Percentiles rank a stretch among this genome's conserved stretches.
Conservation (phyloP, 2,797 vertebrate species). For the Dallia pectoralis region DNA sequence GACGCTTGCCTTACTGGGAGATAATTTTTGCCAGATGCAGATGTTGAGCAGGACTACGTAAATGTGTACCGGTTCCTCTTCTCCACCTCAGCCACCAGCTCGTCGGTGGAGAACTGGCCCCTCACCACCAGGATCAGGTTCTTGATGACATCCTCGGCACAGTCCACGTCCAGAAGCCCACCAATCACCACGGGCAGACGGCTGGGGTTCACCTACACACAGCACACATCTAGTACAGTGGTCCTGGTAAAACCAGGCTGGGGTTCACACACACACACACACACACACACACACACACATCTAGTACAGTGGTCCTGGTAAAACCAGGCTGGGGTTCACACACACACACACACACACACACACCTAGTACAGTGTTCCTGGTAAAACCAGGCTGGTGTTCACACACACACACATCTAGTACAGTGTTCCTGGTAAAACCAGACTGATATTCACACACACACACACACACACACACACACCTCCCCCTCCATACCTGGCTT, state of each 20-base stretch:
- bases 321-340: too few species aligned
- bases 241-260: background rate
- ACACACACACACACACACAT: too few species aligned
- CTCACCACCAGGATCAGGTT: conserved; percentile 83
- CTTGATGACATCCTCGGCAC: conserved; percentile 84
- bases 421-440: too few species aligned
- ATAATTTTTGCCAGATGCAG: too few species aligned
- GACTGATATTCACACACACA: too few species aligned
- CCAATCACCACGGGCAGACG: conserved; percentile 90
- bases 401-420: too few species aligned
- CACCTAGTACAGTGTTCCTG: too few species aligned
- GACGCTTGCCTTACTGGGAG: background rate
- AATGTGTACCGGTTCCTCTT: conserved; percentile 86
- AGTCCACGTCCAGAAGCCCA: conserved; percentile 89
- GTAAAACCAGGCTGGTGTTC: too few species aligned
- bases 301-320: too few species aligned
- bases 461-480: too few species aligned
- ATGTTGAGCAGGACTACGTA: background rate
- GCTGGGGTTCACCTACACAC: conserved; percentile 83
- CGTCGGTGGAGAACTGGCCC: conserved; percentile 88
- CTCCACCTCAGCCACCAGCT: conserved; percentile 89
- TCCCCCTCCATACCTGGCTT: background rate
- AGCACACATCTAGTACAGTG: background rate
- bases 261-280: too few species aligned
- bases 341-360: too few species aligned